Percentiles rank a stretch among this genome's conserved stretches.
Evolutionary conservation across 2,888 invertebrate genomes (phyloP).

Genomic region (Eristalis tenax): DNA sequence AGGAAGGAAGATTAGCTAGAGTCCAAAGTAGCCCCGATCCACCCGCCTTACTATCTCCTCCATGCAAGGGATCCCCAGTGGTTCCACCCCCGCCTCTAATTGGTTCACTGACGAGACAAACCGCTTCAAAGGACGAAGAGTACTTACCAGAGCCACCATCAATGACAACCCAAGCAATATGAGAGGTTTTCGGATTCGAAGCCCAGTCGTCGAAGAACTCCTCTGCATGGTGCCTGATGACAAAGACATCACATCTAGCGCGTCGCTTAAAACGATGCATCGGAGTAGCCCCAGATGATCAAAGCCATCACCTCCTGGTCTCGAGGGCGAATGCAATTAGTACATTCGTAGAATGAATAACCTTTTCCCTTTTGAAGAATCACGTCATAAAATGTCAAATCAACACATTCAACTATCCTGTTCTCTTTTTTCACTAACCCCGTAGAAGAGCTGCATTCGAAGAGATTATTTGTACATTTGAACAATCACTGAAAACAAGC

Average conservation of each 20-base stretch:
- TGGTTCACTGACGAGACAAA: conserved; percentile 70
- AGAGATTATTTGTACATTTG: conserved; percentile 1
- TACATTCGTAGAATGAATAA: background rate
- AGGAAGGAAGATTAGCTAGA: conserved; percentile 89
- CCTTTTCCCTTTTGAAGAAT: conserved; percentile 18
- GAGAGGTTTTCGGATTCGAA: conserved; percentile 71
- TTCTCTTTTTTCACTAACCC: conserved; percentile 12
- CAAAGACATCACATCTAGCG: conserved; percentile 71
- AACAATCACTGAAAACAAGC: background rate
- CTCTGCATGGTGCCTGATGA: conserved; percentile 82
- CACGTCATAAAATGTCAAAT: conserved; percentile 26
- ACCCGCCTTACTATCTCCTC: conserved; percentile 53
- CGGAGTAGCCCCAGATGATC: conserved; percentile 68
- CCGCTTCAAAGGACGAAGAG: conserved; percentile 74
- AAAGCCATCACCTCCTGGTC: conserved; percentile 75
- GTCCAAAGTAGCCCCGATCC: conserved; percentile 83
- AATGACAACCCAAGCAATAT: conserved; percentile 69
- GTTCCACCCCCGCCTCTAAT: conserved; percentile 74
- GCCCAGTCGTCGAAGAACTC: conserved; percentile 80
- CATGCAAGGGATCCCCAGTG: conserved; percentile 42
- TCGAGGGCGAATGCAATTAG: conserved; percentile 74
- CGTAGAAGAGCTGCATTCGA: no score
- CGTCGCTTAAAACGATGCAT: background rate
- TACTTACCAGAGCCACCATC: conserved; percentile 76
- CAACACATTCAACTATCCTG: conserved; percentile 7